Evolutionary conservation across 2,797 vertebrate genomes (phyloP), one percentile per base, ranked within the genome.

Genomic region (Enteromius unitaeniatus): DNA sequence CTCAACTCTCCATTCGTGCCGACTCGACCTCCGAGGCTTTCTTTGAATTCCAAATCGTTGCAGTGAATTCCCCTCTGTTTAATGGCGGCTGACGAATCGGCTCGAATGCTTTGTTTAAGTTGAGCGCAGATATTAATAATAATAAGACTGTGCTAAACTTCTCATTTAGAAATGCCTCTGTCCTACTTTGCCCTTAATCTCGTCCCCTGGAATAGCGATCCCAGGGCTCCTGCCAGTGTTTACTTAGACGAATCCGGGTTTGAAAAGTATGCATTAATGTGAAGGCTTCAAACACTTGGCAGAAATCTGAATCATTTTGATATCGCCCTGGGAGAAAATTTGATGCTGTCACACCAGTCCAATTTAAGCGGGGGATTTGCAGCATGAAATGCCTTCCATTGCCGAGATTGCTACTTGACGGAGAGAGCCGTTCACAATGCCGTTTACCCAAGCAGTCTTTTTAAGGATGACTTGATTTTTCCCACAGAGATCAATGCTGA

Each of bases 281-380:
- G 76, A 79, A 72, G 60, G 81, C 80, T 79, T 79, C 69, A 83
- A 86, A 65, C 64, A 65, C 67, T 86, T 62, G 64, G 83, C 40
- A 69, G 79, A 88, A 86, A 84, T 86, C 79, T 81, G 78, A 80
- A 89, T 89, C 80, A 84, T 82, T 79, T 82, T 47, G 55, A 87
- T 84, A 85, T 85, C 45, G 40, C 84, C 78, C 79, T 82, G 75
- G 78, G 84, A 86, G 73, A 74, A 88, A 88, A 82, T 81, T 40
- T 65, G 53, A 79, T 73, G 62, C 74, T 83, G 84, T 81, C 80
- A 83, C 74, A 85, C 73, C 49, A 28, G 73, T 53, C 58, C 80
- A 84, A 64, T 83, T 78, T 74, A 83, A 85, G 81, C 47, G 69
- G 74, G 73, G 74, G 64, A 84, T 89, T 84, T 83, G 80, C 75